A percentile compares a stretch with the other conserved stretches of the same genome.
Evolutionary conservation across 2,797 vertebrate species (phyloP).

Genomic region (Oryzias dopingdopingensis): DNA sequence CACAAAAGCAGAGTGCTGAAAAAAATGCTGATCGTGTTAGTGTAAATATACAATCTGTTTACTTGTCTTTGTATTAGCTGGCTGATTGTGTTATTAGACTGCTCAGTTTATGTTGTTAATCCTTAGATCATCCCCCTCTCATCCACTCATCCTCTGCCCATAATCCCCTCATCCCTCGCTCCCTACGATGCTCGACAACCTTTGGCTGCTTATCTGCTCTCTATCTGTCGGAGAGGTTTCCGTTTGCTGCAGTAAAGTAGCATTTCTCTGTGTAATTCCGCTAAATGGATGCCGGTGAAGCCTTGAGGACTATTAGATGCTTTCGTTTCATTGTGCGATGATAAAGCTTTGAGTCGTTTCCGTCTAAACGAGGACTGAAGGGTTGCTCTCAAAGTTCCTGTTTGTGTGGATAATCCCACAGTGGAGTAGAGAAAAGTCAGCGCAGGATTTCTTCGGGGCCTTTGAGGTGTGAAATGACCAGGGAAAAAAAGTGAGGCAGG

Average conservation of each 20-base stretch:
- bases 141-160: slow-evolving; percentile 69
- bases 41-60: slow-evolving; percentile 49
- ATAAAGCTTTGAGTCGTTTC: slow-evolving; percentile 32
- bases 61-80: slow-evolving; percentile 59
- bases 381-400: slow-evolving; percentile 19
- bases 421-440: slow-evolving; percentile 24
- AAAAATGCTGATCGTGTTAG: neutral
- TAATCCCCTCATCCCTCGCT: slow-evolving; percentile 75
- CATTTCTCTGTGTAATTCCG: slow-evolving; percentile 1
- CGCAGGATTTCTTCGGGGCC: slow-evolving; percentile 35
- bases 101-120: slow-evolving; percentile 76
- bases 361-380: slow-evolving; percentile 24
- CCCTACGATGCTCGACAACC: slow-evolving; percentile 51
- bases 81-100: slow-evolving; percentile 72
- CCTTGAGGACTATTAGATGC: slow-evolving; percentile 49
- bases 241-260: slow-evolving; percentile 31
- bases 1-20: slow-evolving; percentile 11
- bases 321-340: slow-evolving; percentile 36
- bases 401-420: slow-evolving; percentile 12
- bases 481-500: neutral
- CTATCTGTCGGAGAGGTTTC: slow-evolving; percentile 44
- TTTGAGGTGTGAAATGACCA: slow-evolving; percentile 49
- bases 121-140: slow-evolving; percentile 74
- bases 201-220: slow-evolving; percentile 62
- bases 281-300: slow-evolving; percentile 30